Percentiles rank a stretch among this genome's conserved stretches.
Conservation (phyloP, 2,888 invertebrate genomes). For the Ceratothoa steindachneri region DNA sequence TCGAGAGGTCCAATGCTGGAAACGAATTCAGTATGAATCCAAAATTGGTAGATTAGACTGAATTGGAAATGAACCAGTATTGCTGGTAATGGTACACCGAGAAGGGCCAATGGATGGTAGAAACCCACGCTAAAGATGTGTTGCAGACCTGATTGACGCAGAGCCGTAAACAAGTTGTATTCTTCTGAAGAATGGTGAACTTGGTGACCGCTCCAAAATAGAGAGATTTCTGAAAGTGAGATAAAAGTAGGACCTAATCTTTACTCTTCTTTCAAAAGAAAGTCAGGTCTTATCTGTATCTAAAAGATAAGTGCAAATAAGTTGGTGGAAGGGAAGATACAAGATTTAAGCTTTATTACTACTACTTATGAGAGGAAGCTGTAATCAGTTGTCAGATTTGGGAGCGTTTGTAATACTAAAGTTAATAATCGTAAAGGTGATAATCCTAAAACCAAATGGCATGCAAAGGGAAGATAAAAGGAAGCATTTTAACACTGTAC, state of each 20-base stretch:
- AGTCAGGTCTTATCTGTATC: no score
- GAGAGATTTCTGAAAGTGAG: constrained; percentile 67
- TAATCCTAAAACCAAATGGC: no score
- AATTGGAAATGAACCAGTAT: constrained; percentile 82
- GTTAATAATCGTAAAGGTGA: no score
- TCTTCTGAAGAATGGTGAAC: constrained; percentile 88
- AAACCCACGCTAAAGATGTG: constrained; percentile 48
- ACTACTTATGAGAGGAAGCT: no score
- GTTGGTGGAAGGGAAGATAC: background rate
- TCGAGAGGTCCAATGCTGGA: constrained; percentile 77
- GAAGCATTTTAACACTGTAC: no score
- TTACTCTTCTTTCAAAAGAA: no score
- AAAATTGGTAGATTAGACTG: constrained; percentile 85
- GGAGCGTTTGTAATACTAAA: no score
- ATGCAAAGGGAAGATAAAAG: no score
- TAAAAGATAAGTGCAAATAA: background rate
- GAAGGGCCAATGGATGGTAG: constrained; percentile 60
- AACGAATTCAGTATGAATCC: constrained; percentile 85
- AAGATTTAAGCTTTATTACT: no score
- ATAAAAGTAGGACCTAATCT: no score
- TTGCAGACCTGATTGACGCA: constrained; percentile 73
- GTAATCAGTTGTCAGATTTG: no score
- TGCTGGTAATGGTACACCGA: constrained; percentile 69
- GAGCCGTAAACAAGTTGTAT: constrained; percentile 77
- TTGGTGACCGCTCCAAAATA: constrained; percentile 84